Evolutionary conservation across 2,888 invertebrate species (phyloP).

Genomic region (Luperina testacea): DNA sequence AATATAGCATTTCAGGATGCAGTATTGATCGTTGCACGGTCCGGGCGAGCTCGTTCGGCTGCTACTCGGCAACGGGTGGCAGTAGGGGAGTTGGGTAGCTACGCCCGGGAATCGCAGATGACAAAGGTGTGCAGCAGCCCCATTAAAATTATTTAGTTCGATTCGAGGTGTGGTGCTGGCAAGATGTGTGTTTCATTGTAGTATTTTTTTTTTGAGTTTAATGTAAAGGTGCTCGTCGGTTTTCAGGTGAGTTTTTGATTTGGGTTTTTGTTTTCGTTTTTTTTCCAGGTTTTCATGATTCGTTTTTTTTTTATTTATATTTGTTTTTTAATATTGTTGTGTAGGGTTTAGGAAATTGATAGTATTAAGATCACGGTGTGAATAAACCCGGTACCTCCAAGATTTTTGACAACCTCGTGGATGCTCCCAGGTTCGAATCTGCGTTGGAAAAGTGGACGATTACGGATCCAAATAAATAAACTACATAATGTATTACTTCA

Average conservation of each 20-base stretch:
- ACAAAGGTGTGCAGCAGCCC: slow-evolving; percentile 21
- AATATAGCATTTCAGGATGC: slow-evolving; percentile 60
- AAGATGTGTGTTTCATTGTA: slow-evolving; percentile 14
- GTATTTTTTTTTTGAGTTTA: background rate
- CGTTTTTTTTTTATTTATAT: background rate
- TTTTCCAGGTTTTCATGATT: background rate
- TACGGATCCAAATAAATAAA: background rate
- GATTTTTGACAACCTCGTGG: background rate
- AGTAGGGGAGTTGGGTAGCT: background rate
- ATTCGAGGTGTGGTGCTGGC: slow-evolving; percentile 16
- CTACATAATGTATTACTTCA: background rate
- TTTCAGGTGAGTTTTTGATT: slow-evolving; percentile 28
- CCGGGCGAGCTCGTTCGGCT: slow-evolving; percentile 12
- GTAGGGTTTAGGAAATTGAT: background rate
- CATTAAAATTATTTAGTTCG: slow-evolving; percentile 42
- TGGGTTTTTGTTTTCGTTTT: background rate
- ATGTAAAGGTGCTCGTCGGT: background rate
- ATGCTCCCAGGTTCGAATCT: slow-evolving; percentile 3
- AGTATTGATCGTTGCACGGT: slow-evolving; percentile 54
- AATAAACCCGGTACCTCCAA: background rate
- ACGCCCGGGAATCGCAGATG: slow-evolving; percentile 16
- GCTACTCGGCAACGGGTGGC: background rate
- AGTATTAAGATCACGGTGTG: background rate
- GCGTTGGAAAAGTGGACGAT: background rate
- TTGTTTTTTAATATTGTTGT: background rate